Conservation (phyloP, 2,888 invertebrate genomes). For the Anthoptus insignis region DNA sequence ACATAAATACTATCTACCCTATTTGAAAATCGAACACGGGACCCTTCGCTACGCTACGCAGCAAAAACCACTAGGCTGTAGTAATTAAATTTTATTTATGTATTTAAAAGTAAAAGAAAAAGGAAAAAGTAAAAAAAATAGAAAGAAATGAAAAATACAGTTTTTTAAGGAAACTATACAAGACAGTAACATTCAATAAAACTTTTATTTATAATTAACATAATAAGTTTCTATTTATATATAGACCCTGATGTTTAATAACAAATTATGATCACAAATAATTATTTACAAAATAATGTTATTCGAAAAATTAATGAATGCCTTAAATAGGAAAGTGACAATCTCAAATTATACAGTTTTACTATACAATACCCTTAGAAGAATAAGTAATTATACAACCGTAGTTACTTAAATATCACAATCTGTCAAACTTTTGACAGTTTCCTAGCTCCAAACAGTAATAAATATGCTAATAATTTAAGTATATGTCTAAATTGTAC, state of each 20-base stretch:
- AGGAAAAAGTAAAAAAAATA: background rate
- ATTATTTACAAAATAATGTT: background rate
- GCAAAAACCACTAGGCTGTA: no score
- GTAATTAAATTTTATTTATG: no score
- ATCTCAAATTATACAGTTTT: background rate
- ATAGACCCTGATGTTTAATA: conserved; percentile 1
- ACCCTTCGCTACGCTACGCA: no score
- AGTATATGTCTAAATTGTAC: background rate
- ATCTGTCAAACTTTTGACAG: background rate
- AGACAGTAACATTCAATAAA: background rate
- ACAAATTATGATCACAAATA: background rate
- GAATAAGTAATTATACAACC: conserved; percentile 11
- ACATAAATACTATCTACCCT: no score
- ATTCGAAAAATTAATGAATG: background rate
- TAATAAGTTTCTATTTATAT: background rate
- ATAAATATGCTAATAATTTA: no score
- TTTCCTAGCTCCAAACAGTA: no score
- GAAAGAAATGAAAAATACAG: background rate
- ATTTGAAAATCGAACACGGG: no score
- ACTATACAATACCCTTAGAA: no score
- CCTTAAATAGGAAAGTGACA: background rate
- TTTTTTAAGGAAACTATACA: no score
- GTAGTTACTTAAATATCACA: conserved; percentile 11
- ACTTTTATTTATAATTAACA: background rate
- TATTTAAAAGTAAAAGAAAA: no score